These are phyloP conservation scores for Pheosia tremula DNA, from an alignment of 2,888 invertebrate species.

Conservation along the genomic window DNA sequence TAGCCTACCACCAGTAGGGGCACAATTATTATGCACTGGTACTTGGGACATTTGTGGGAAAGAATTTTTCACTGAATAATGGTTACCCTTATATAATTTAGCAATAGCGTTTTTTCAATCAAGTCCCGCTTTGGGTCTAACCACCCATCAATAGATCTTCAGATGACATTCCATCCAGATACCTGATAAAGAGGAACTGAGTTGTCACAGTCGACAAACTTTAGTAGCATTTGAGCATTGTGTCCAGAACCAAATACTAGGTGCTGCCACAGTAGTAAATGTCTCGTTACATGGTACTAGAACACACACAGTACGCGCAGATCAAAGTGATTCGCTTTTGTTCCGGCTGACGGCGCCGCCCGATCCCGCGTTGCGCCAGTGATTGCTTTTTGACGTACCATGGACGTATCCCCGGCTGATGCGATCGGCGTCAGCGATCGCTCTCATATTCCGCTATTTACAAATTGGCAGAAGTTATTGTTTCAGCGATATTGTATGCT, in stretches of 20 bases:
- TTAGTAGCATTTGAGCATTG: not conserved
- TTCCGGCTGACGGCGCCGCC: conserved; percentile 67
- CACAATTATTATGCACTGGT: conserved; percentile 5
- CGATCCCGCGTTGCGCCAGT: conserved; percentile 69
- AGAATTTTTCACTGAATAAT: too few species aligned
- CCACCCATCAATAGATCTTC: too few species aligned
- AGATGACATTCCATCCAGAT: too few species aligned
- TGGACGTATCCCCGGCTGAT: conserved; percentile 43
- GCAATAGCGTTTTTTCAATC: too few species aligned
- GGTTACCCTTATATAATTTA: too few species aligned
- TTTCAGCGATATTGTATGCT: conserved; percentile 31
- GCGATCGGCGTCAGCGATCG: conserved; percentile 36
- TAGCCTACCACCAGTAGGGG: conserved; percentile 37
- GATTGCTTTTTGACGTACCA: conserved; percentile 73
- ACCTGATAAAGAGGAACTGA: too few species aligned
- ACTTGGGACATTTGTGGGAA: not conserved
- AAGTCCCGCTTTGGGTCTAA: too few species aligned
- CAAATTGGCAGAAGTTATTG: conserved; percentile 41
- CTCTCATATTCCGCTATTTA: conserved; percentile 38
- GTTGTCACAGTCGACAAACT: too few species aligned
- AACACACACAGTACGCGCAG: conserved; percentile 50
- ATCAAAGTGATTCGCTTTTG: conserved; percentile 77
- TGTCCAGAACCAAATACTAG: not conserved
- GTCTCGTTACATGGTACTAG: conserved; percentile 25
- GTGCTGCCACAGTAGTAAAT: not conserved